These are phyloP conservation scores for Rhinogobio ventralis DNA, from an alignment of 2,797 vertebrate species.

Conservation along the genomic window DNA sequence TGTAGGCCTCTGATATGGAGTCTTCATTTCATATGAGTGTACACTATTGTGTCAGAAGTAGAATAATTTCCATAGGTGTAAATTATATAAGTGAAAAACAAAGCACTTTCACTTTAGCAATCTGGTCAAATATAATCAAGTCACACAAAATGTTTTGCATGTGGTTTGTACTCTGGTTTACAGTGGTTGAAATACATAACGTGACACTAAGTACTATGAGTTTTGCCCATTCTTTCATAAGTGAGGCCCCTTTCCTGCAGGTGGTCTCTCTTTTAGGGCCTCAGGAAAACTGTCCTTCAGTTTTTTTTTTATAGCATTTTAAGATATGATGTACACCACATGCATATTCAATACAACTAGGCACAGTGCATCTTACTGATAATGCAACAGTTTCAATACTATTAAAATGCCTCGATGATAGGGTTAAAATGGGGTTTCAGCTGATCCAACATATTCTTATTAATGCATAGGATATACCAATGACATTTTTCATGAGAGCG, in stretches of 20 bases:
- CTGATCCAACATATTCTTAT: background rate
- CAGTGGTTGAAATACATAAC: background rate
- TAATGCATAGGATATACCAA: slow-evolving; percentile 1
- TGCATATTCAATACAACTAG: background rate
- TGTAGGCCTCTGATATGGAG: background rate
- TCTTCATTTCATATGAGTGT: background rate
- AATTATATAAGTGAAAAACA: background rate
- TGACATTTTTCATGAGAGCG: background rate
- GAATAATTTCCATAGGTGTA: background rate
- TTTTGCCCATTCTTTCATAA: background rate
- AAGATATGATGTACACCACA: background rate
- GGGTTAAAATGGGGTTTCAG: background rate
- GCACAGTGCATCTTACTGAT: background rate
- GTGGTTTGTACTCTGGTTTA: background rate
- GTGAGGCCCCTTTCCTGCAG: background rate
- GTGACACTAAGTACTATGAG: background rate
- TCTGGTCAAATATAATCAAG: background rate
- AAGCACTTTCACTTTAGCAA: background rate
- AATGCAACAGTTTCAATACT: background rate
- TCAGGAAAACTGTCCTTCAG: background rate
- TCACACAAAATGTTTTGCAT: background rate
- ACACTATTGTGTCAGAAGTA: too few relatives aligned
- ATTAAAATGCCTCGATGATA: background rate
- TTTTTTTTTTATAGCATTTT: background rate
- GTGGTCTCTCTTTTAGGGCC: background rate